Evolutionary conservation across 2,797 vertebrate genomes (phyloP).

Genomic region (Mallotus villosus): DNA sequence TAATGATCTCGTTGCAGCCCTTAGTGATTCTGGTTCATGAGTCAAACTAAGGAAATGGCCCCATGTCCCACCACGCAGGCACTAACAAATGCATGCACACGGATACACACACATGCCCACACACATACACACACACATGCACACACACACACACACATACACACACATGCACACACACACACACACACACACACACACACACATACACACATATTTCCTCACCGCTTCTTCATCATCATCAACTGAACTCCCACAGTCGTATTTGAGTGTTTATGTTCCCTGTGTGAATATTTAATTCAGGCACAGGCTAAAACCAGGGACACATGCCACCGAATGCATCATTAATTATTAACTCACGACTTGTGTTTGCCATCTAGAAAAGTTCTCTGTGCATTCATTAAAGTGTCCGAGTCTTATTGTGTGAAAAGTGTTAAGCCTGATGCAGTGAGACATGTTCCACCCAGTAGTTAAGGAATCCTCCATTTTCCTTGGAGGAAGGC

Average conservation of each 20-base stretch:
- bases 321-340: slow-evolving; percentile 69
- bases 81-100: background rate
- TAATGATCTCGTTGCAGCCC: slow-evolving; percentile 75
- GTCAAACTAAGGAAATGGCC: slow-evolving; percentile 42
- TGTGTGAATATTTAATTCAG: slow-evolving; percentile 75
- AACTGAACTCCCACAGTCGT: slow-evolving; percentile 49
- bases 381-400: slow-evolving; percentile 65
- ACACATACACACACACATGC: slow-evolving; percentile 18
- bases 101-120: background rate
- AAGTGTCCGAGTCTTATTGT: slow-evolving; percentile 43
- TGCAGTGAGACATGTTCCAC: slow-evolving; percentile 55
- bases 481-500: background rate
- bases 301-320: slow-evolving; percentile 60
- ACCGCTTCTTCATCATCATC: slow-evolving; percentile 15
- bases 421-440: slow-evolving; percentile 46
- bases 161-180: background rate
- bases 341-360: slow-evolving; percentile 78
- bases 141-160: slow-evolving; percentile 16
- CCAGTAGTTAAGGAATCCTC: slow-evolving; percentile 33
- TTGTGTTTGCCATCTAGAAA: slow-evolving; percentile 7
- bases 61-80: slow-evolving; percentile 1
- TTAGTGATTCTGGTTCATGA: slow-evolving; percentile 39
- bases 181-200: slow-evolving; percentile 28
- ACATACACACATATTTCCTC: slow-evolving; percentile 8
- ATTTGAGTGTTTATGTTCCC: background rate